Percentiles rank a stretch among this genome's conserved stretches.
Conservation (phyloP, 1,140 invertebrate genomes). For the Philopotamus ludificatus region DNA sequence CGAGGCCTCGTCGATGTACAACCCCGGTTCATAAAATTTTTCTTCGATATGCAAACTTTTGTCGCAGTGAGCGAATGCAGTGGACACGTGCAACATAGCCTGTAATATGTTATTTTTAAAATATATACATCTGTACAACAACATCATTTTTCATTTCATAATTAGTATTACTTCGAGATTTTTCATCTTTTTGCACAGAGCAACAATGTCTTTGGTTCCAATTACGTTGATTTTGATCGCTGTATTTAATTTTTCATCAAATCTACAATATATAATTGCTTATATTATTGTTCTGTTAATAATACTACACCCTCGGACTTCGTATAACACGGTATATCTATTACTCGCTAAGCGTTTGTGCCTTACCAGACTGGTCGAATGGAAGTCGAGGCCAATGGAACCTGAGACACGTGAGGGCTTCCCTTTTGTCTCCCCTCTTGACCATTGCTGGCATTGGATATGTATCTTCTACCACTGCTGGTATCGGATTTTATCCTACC, state of each 20-base stretch:
- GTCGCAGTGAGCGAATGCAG: constrained; percentile 6
- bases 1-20: background rate
- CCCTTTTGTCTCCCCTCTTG: too few relatives aligned
- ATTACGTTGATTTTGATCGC: constrained; percentile 5
- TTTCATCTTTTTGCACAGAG: background rate
- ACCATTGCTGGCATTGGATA: too few relatives aligned
- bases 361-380: too few relatives aligned
- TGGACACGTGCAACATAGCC: constrained; percentile 12
- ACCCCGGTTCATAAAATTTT: background rate
- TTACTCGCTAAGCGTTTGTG: too few relatives aligned
- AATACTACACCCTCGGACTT: background rate
- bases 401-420: too few relatives aligned
- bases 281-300: background rate
- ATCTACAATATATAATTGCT: background rate
- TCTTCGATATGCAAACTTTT: background rate
- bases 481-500: too few relatives aligned
- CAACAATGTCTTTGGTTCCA: background rate
- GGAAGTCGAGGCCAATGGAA: too few relatives aligned
- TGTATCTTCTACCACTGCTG: too few relatives aligned
- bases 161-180: background rate
- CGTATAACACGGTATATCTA: background rate
- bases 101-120: constrained; percentile 2
- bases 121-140: background rate
- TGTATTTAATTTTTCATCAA: background rate
- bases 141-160: background rate